Evolutionary conservation across 2,113 vertebrate genomes (phyloP).

Genomic region (Equus przewalskii): DNA sequence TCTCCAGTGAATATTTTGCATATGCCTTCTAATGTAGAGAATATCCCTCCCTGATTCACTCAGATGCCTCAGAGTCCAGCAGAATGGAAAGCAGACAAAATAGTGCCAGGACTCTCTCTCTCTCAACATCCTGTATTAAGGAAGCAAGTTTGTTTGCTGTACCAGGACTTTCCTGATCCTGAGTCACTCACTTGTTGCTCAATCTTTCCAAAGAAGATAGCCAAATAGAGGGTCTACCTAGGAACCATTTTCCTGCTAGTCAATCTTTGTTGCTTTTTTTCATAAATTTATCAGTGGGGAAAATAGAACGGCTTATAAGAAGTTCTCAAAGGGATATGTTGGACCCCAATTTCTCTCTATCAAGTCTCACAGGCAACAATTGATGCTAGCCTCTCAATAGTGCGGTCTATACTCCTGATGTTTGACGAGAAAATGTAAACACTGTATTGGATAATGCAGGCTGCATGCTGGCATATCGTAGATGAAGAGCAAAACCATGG

Average conservation of each 20-base stretch:
- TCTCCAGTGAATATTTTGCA: neutral
- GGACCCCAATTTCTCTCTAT: neutral
- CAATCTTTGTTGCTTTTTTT: neutral
- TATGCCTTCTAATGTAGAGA: neutral
- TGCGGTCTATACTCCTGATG: neutral
- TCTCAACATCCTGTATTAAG: neutral
- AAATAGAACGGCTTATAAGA: neutral
- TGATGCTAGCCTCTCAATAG: neutral
- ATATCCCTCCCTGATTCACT: neutral
- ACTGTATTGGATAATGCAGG: neutral
- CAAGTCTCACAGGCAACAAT: neutral
- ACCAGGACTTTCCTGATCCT: neutral
- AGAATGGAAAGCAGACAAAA: neutral
- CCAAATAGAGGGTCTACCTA: neutral
- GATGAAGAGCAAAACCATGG: neutral
- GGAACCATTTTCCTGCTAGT: neutral
- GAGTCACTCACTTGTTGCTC: neutral
- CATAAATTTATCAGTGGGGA: neutral
- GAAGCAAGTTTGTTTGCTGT: neutral
- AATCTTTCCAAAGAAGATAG: neutral
- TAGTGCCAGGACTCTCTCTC: rapidly evolving
- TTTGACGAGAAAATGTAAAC: neutral
- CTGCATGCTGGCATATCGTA: neutral
- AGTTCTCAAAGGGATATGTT: neutral
- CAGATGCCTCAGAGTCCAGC: neutral